These are phyloP conservation scores for Strigamia crassipes DNA, from an alignment of 2,888 invertebrate genomes.

Conservation along the genomic window DNA sequence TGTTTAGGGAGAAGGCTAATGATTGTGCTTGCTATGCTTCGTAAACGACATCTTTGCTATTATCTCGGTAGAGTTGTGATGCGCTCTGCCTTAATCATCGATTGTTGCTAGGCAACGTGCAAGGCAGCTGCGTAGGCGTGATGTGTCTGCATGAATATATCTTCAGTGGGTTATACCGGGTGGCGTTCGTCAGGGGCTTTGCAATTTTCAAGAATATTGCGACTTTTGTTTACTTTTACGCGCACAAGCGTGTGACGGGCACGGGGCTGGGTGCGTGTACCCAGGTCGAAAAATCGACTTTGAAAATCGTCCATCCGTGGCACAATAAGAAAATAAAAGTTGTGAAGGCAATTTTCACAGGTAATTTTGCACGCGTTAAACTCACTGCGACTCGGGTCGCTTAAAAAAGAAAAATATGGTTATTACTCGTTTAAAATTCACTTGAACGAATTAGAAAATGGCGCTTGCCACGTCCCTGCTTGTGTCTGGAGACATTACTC, in stretches of 20 bases:
- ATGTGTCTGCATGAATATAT: slow-evolving; percentile 24
- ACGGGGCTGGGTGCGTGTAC: too few relatives aligned
- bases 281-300: background rate
- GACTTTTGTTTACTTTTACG: slow-evolving; percentile 21
- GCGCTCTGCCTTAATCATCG: slow-evolving; percentile 37
- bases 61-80: slow-evolving; percentile 1
- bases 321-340: slow-evolving; percentile 25
- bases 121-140: slow-evolving; percentile 34
- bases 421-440: slow-evolving; percentile 34
- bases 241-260: background rate
- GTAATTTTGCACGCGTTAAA: slow-evolving; percentile 17
- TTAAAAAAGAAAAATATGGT: background rate
- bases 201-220: background rate
- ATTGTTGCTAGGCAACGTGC: slow-evolving; percentile 22
- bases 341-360: slow-evolving; percentile 28
- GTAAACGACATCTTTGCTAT: background rate
- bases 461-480: background rate
- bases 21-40: background rate
- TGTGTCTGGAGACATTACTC: background rate
- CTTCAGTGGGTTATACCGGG: slow-evolving; percentile 17
- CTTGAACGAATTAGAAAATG: slow-evolving; percentile 14
- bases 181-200: background rate
- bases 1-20: background rate
- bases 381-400: background rate
- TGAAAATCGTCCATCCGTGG: slow-evolving; percentile 4